Evolutionary conservation across 2,888 invertebrate species (phyloP).

Genomic region (Gastrophysa polygoni): DNA sequence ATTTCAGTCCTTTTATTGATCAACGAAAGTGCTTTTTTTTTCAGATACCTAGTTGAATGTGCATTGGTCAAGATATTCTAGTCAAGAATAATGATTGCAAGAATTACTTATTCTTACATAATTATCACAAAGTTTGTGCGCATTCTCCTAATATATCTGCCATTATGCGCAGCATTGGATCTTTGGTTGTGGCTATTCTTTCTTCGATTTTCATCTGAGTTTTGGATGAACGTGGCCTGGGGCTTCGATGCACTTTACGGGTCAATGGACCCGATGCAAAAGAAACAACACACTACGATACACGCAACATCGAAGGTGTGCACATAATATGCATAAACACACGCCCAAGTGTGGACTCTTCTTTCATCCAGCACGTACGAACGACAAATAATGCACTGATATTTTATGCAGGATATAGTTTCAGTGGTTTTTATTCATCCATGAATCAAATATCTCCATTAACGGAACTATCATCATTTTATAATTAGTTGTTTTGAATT

Average conservation of each 20-base stretch:
- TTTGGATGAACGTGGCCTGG: neutral
- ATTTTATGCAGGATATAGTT: neutral
- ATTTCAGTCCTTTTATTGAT: no score
- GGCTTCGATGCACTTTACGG: neutral
- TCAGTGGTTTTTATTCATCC: neutral
- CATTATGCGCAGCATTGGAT: neutral
- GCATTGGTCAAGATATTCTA: no score
- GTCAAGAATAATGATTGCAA: no score
- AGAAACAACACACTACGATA: neutral
- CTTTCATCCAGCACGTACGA: neutral
- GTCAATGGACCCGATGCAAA: neutral
- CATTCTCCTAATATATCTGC: no score
- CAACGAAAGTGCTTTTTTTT: no score
- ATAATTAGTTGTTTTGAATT: no score
- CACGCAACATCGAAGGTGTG: neutral
- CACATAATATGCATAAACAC: neutral
- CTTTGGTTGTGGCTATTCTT: neutral
- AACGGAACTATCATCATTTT: no score
- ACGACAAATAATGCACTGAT: neutral
- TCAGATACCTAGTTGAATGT: no score
- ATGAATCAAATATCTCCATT: neutral
- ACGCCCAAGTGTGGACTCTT: neutral
- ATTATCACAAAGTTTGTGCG: no score
- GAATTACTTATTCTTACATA: no score
- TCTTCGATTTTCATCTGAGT: neutral